Evolutionary conservation across 2,113 vertebrate species (phyloP).

Genomic region (Leucosticte australis): DNA sequence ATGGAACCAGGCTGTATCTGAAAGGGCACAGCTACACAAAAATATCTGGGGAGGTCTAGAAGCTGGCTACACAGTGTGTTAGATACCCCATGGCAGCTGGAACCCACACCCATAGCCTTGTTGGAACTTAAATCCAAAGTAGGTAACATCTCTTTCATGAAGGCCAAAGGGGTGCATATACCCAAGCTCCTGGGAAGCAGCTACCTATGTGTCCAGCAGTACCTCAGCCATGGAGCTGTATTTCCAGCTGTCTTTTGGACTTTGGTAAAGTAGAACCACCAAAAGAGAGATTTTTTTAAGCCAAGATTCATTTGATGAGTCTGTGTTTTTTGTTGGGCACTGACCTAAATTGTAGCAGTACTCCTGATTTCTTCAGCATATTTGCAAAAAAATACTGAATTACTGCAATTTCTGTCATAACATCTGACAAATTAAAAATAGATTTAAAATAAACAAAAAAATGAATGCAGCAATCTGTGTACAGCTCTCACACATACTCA

Average conservation of each 20-base stretch:
- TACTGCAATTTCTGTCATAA: constrained; percentile 25
- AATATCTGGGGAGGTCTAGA: not conserved
- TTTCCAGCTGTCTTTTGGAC: not conserved
- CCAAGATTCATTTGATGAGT: not conserved
- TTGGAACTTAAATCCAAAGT: not conserved
- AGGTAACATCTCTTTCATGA: not conserved
- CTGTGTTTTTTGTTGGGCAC: not conserved
- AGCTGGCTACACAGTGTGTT: not conserved
- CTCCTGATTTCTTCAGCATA: not conserved
- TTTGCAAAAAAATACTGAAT: constrained; percentile 5
- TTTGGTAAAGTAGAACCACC: not conserved
- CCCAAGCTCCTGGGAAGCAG: not conserved
- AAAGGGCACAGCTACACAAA: not conserved
- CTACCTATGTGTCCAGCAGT: not conserved
- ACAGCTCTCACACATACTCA: not conserved
- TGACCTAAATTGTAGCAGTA: not conserved
- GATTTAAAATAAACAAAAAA: constrained; percentile 13
- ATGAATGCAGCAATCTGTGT: constrained; percentile 17
- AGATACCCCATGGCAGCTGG: not conserved
- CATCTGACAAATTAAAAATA: constrained; percentile 40
- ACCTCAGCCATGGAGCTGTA: not conserved
- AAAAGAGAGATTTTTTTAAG: not conserved
- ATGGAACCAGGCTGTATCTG: not conserved
- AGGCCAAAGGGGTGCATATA: not conserved
- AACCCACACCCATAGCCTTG: not conserved